Evolutionary conservation across 2,113 vertebrate species (phyloP).

Genomic region (Mormoops blainvillei): DNA sequence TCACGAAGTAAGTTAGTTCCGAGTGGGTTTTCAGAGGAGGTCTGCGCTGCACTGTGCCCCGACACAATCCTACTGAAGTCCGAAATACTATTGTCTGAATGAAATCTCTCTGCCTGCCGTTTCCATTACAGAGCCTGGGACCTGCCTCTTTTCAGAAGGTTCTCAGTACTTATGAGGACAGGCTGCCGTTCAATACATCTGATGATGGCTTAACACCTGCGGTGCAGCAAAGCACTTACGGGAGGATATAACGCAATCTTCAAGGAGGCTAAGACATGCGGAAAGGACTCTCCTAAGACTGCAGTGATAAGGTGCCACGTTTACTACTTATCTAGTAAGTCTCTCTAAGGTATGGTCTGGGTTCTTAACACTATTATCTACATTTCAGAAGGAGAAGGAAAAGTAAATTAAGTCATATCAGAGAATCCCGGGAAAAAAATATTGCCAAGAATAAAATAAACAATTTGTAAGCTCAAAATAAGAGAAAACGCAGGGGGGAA

Average conservation of each 20-base stretch:
- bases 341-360: background rate
- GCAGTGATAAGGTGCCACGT: background rate
- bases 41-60: background rate
- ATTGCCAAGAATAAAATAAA: background rate
- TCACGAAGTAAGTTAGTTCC: background rate
- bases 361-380: background rate
- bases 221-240: background rate
- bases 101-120: background rate
- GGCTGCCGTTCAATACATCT: constrained; percentile 15
- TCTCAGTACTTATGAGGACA: background rate
- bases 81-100: background rate
- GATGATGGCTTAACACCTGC: background rate
- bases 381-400: background rate
- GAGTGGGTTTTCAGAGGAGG: background rate
- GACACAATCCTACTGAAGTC: background rate
- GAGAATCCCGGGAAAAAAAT: background rate
- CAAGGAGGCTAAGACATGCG: background rate
- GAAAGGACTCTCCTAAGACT: background rate
- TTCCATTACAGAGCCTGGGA: background rate
- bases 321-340: background rate
- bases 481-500: background rate
- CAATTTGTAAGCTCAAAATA: background rate
- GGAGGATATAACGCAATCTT: background rate
- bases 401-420: background rate
- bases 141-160: background rate